Evolutionary conservation across 2,797 vertebrate genomes (phyloP).

Genomic region (Microctenopoma stevenorrisi): DNA sequence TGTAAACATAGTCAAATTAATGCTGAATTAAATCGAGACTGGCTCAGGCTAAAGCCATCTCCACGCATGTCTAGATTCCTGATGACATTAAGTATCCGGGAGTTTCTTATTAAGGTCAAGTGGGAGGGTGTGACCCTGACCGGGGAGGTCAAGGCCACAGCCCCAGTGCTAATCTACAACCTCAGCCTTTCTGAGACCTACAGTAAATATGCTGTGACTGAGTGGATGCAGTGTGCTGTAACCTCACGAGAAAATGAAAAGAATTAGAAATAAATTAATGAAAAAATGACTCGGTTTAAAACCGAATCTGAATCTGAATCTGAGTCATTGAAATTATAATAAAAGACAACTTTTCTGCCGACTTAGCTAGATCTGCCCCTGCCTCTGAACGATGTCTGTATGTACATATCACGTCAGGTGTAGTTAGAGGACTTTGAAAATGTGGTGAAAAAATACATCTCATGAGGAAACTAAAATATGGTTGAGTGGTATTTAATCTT

Average conservation of each 20-base stretch:
- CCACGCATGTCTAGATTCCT: slow-evolving; percentile 23
- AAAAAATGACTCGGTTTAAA: background rate
- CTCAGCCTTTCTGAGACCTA: slow-evolving; percentile 13
- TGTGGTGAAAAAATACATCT: background rate
- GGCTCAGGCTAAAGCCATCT: background rate
- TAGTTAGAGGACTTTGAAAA: background rate
- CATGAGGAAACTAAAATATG: background rate
- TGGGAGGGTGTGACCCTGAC: slow-evolving; percentile 55
- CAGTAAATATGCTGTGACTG: slow-evolving; percentile 26
- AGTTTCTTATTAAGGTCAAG: slow-evolving; percentile 64
- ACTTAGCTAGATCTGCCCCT: too few relatives aligned
- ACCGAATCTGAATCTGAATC: too few relatives aligned
- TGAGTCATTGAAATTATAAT: too few relatives aligned
- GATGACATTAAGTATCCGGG: slow-evolving; percentile 53
- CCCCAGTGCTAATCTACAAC: slow-evolving; percentile 39
- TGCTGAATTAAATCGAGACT: too few relatives aligned
- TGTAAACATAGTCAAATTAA: background rate
- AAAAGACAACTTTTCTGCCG: too few relatives aligned
- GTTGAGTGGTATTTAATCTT: slow-evolving; percentile 10
- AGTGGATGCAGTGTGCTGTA: background rate
- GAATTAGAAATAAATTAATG: background rate
- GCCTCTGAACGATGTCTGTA: too few relatives aligned
- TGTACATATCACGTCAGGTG: background rate
- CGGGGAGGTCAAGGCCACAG: slow-evolving; percentile 71
- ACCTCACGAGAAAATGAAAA: background rate